Base-by-base conservation (phyloP, 2,888 invertebrate species). In the Parnassius orleans region DNA sequence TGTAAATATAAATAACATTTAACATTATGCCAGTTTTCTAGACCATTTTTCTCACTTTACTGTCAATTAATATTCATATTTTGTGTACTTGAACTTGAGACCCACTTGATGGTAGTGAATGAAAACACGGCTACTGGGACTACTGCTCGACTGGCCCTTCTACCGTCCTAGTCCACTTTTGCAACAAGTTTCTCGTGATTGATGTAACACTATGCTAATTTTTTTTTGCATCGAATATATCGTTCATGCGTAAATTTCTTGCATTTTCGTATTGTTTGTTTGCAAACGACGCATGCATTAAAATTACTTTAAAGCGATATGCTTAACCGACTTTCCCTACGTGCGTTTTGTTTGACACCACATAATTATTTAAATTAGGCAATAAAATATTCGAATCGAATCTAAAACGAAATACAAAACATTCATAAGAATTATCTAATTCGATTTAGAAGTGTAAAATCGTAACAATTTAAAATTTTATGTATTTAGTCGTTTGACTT, bases 211-310 rank as follows among this genome's bases (percentile, higher is more conserved):
- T 63, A 67, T 65, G 64, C 57, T 62, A 67, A 65, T 65, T 47
- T 10, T 10, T 62, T 67, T 58, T 67, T 65, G 51, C 66, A 41
- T 41, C 42, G 44, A 60, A 56, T 48, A 63, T 66, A 64, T 64
- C 73, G 68, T 53, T 65, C 71, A 69, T 65, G 75, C 78, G 75
- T 75, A 66, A 74, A 75, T 71, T 72, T 69, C 69, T 65, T 69
- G 67, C 70, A 81, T 82, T 83, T 76, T 76, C 78, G 78, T 79
- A 79, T 75, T 73, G 66, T 72, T 68, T 63, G 53, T 68, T 71
- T 63, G 69, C 68, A 68, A 71, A 66, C 62, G 59, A 56, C 58
- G 60, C 65, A 66, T 67, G 64, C 65, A 67, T 69, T 33, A 69
- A 68, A 68, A 65, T 58, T 51, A 52, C 58, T 64, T 59, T 53